phyloP scores from a whole-genome alignment of 2,888 invertebrate genomes.

The Gastracanthus pulcherrimus region DNA sequence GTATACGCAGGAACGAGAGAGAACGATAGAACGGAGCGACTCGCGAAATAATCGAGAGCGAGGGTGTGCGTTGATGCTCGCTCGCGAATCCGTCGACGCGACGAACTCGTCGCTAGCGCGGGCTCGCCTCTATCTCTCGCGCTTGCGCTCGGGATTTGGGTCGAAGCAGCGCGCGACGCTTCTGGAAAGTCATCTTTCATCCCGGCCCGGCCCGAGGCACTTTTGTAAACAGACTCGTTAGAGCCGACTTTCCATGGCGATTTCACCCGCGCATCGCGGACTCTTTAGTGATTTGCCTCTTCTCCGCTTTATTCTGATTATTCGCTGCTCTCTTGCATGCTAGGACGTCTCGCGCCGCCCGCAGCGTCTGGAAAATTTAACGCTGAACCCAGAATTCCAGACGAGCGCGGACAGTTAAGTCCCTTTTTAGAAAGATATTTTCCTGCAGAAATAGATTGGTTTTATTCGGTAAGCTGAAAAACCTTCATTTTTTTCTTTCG shows the following conservation, averaged over 20 bases:
- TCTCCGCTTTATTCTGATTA: conserved; percentile 20
- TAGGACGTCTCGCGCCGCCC: neutral
- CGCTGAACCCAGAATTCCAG: neutral
- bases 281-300: conserved; percentile 28
- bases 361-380: neutral
- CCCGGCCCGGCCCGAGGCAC: conserved; percentile 23
- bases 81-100: conserved; percentile 41
- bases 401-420: neutral
- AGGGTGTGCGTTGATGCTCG: conserved; percentile 22
- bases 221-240: conserved; percentile 58
- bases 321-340: neutral
- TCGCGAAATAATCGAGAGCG: conserved; percentile 30
- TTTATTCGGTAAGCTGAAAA: neutral
- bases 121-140: conserved; percentile 9
- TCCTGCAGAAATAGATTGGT: neutral
- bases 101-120: conserved; percentile 31
- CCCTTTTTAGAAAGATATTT: neutral
- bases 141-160: conserved; percentile 41
- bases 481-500: neutral
- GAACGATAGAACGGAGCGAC: neutral
- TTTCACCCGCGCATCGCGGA: conserved; percentile 16
- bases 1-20: neutral
- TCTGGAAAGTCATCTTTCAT: conserved; percentile 56
- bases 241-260: conserved; percentile 37
- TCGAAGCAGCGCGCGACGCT: conserved; percentile 38